These are phyloP conservation scores for Planiliza haematocheilus DNA, from an alignment of 2,113 vertebrate species.

Conservation along the genomic window DNA sequence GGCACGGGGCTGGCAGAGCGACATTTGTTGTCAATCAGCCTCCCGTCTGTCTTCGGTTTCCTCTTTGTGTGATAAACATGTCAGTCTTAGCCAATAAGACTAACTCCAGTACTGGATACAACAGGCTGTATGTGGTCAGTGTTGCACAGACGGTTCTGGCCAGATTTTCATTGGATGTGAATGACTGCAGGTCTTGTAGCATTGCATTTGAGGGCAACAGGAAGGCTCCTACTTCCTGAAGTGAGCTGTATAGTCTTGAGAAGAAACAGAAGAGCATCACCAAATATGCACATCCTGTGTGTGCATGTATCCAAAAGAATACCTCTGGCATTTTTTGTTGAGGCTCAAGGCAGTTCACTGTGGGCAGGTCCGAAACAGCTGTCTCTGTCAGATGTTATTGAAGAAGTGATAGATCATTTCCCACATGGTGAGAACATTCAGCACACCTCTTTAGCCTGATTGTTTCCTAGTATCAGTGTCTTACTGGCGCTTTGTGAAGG, in stretches of 20 bases:
- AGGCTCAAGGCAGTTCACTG: constrained; percentile 45
- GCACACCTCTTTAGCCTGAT: constrained; percentile 47
- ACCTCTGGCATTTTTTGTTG: constrained; percentile 40
- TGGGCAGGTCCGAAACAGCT: constrained; percentile 62
- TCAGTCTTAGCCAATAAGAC: constrained; percentile 37
- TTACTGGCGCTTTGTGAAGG: background rate
- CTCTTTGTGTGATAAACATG: constrained; percentile 53
- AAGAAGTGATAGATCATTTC: constrained; percentile 70
- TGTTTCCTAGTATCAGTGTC: constrained; percentile 56
- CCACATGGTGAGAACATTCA: constrained; percentile 43
- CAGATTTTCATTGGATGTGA: constrained; percentile 19
- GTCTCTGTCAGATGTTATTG: constrained; percentile 65
- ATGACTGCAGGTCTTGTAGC: constrained; percentile 26
- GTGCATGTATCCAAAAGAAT: constrained; percentile 16
- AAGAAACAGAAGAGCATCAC: constrained; percentile 11
- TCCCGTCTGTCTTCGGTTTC: constrained; percentile 39
- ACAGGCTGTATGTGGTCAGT: constrained; percentile 11
- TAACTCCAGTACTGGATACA: background rate
- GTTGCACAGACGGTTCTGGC: background rate
- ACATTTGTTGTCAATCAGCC: constrained; percentile 70
- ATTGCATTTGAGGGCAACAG: background rate
- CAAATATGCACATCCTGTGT: constrained; percentile 31
- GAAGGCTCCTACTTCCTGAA: constrained; percentile 44
- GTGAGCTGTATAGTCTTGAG: background rate
- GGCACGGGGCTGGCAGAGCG: constrained; percentile 34